Conservation (phyloP, 2,888 invertebrate genomes). For the Cactoblastis cactorum region DNA sequence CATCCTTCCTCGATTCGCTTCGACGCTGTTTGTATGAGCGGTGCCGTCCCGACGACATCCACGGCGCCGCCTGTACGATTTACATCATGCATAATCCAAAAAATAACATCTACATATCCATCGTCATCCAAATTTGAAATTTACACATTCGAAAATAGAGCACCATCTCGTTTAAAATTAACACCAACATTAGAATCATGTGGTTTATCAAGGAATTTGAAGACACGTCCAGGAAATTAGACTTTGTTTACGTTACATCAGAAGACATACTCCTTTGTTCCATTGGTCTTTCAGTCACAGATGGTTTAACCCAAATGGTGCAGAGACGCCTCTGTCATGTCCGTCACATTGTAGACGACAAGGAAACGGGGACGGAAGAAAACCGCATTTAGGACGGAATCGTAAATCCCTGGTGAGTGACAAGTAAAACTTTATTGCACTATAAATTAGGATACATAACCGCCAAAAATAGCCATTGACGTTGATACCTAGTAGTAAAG, state of each 20-base stretch:
- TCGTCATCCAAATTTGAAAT: slow-evolving; percentile 27
- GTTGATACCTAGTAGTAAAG: slow-evolving; percentile 60
- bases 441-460: slow-evolving; percentile 70
- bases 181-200: slow-evolving; percentile 13
- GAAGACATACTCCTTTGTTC: slow-evolving; percentile 71
- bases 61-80: slow-evolving; percentile 73
- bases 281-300: slow-evolving; percentile 48
- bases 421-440: slow-evolving; percentile 74
- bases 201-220: slow-evolving; percentile 29
- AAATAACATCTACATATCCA: slow-evolving; percentile 31
- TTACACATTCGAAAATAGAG: slow-evolving; percentile 25
- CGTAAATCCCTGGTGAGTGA: slow-evolving; percentile 73
- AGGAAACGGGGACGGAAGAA: slow-evolving; percentile 73
- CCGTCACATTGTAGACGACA: slow-evolving; percentile 46
- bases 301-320: slow-evolving; percentile 56
- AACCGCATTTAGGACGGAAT: slow-evolving; percentile 71
- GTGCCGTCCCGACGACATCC: slow-evolving; percentile 67
- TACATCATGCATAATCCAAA: slow-evolving; percentile 38
- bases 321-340: slow-evolving; percentile 58
- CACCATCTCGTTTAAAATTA: slow-evolving; percentile 21
- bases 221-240: slow-evolving; percentile 67
- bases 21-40: slow-evolving; percentile 60
- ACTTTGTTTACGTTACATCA: slow-evolving; percentile 69
- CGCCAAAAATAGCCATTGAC: slow-evolving; percentile 68
- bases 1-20: slow-evolving; percentile 73